Evolutionary conservation across 2,888 invertebrate genomes (phyloP).

Genomic region (Erpobdella octoculata): DNA sequence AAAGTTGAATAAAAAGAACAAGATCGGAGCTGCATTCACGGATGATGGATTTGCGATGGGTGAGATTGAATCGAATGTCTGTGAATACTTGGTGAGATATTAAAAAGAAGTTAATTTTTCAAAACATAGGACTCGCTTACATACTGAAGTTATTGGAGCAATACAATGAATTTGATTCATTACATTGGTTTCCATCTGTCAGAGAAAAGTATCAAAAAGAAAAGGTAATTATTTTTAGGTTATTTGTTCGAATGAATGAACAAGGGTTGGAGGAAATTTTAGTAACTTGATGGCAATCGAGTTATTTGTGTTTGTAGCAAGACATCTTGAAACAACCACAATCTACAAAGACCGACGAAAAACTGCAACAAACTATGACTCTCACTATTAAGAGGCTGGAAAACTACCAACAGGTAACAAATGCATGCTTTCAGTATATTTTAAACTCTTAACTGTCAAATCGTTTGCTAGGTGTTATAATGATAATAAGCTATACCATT

Average conservation of each 20-base stretch:
- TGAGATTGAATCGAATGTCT: conserved; percentile 38
- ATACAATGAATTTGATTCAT: conserved; percentile 73
- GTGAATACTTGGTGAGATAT: background rate
- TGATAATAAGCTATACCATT: too few species aligned
- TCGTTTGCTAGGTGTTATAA: too few species aligned
- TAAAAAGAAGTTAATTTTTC: background rate
- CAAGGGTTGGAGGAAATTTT: background rate
- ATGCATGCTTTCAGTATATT: too few species aligned
- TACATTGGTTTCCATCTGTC: conserved; percentile 90
- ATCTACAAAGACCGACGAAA: conserved; percentile 60
- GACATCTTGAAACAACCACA: conserved; percentile 50
- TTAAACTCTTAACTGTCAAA: too few species aligned
- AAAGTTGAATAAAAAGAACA: conserved; percentile 80
- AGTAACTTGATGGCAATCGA: background rate
- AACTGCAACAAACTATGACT: conserved; percentile 82
- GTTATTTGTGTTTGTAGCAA: conserved; percentile 33
- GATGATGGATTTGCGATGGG: conserved; percentile 98
- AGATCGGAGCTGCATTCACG: conserved; percentile 78
- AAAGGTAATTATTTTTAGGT: conserved; percentile 46
- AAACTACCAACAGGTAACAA: conserved; percentile 59
- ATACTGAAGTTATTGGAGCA: conserved; percentile 82
- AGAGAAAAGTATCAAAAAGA: conserved; percentile 66
- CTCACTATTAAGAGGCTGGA: conserved; percentile 77
- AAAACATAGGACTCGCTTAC: conserved; percentile 66
- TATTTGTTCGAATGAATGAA: background rate